Percentiles rank a stretch among this genome's conserved stretches.
Evolutionary conservation across 1,140 invertebrate genomes (phyloP).

Genomic region (Drosophila hydei): DNA sequence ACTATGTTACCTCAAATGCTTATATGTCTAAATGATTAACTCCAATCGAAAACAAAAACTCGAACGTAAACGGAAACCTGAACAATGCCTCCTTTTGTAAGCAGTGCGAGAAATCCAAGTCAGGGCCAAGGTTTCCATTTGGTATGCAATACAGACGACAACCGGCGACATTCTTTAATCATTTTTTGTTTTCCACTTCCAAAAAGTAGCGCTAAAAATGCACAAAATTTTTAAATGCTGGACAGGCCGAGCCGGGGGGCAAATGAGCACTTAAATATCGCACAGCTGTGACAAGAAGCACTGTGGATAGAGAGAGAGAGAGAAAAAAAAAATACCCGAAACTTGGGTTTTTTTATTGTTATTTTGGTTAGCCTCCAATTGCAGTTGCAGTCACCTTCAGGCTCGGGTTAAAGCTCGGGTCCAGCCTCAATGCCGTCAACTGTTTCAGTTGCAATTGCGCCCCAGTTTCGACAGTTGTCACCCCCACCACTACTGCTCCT

Average conservation of each 20-base stretch:
- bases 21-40: conserved; percentile 8
- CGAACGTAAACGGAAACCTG: conserved; percentile 6
- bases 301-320: too few species aligned
- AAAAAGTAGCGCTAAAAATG: conserved; percentile 2
- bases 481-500: not conserved
- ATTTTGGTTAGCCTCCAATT: conserved; percentile 17
- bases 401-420: not conserved
- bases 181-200: conserved; percentile 11
- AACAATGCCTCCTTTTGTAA: conserved; percentile 40
- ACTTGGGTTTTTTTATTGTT: conserved; percentile 9
- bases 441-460: conserved; percentile 46
- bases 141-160: conserved; percentile 38
- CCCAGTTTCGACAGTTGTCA: conserved; percentile 36
- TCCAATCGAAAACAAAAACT: conserved; percentile 15
- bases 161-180: conserved; percentile 56
- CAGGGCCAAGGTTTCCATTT: conserved; percentile 66
- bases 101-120: conserved; percentile 42
- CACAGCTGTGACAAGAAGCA: not conserved
- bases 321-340: conserved; percentile 21
- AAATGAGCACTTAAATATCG: conserved; percentile 22
- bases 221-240: conserved; percentile 42
- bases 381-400: conserved; percentile 36
- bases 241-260: not conserved
- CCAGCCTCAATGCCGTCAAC: conserved; percentile 34
- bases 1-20: not conserved